These are phyloP conservation scores for Virgularia gustaviana DNA, from an alignment of 92 coral and sea anemone species.

Conservation along the genomic window DNA sequence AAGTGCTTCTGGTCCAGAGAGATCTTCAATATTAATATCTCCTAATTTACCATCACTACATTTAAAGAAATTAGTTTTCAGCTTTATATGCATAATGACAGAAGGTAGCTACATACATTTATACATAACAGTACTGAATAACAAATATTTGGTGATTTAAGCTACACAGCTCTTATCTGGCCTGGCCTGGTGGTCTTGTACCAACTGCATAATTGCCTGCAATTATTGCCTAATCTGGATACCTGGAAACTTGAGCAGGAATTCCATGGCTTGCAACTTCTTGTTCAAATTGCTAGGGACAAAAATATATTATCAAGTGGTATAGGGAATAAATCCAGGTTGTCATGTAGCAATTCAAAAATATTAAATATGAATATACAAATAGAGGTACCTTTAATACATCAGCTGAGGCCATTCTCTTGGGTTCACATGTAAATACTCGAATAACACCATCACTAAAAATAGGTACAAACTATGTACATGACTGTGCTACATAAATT, in stretches of 20 bases:
- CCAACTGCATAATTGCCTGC: background rate
- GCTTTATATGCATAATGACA: too few relatives aligned
- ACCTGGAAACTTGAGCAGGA: constrained; percentile 95
- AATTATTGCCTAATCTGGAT: background rate
- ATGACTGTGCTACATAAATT: background rate
- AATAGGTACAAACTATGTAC: background rate
- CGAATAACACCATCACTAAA: constrained; percentile 95
- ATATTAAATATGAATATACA: background rate
- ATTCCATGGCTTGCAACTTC: constrained; percentile 96
- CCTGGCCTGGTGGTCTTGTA: too few relatives aligned
- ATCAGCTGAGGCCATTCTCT: constrained; percentile 80
- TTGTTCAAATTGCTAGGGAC: constrained; percentile 71
- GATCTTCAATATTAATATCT: constrained; percentile 88
- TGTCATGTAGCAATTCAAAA: background rate
- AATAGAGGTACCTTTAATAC: constrained; percentile 70
- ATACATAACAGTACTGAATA: too few relatives aligned
- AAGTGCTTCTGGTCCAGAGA: constrained; percentile 97
- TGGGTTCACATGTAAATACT: constrained; percentile 68
- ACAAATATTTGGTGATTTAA: too few relatives aligned
- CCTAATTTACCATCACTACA: constrained; percentile 84
- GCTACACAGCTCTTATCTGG: too few relatives aligned
- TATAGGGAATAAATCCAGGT: background rate
- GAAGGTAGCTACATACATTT: too few relatives aligned
- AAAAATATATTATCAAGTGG: background rate
- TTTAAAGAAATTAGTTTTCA: too few relatives aligned